Conservation (phyloP, 2,888 invertebrate genomes). For the Tenthredo amoena region DNA sequence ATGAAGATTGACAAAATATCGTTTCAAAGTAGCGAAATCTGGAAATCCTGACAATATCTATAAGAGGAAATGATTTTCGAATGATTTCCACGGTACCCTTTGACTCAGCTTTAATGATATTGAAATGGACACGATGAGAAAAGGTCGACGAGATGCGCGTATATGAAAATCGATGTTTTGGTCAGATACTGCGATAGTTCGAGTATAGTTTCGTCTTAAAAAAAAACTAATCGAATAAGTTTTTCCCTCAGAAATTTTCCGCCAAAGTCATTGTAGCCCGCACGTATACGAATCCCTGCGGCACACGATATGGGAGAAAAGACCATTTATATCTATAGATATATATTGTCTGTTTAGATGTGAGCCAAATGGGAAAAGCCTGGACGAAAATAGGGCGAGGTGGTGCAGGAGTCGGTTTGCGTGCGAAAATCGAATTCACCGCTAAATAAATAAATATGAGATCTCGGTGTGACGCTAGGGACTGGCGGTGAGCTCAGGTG, state of each 20-base stretch:
- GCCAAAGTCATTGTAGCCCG: neutral
- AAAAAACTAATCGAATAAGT: slow-evolving; percentile 10
- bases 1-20: neutral
- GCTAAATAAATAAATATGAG: slow-evolving; percentile 42
- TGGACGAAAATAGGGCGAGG: neutral
- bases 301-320: neutral
- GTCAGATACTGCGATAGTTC: neutral
- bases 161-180: neutral
- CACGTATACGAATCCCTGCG: neutral
- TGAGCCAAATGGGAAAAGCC: neutral
- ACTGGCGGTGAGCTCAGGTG: slow-evolving; percentile 31
- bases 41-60: neutral
- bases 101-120: neutral
- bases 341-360: neutral
- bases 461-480: slow-evolving; percentile 14
- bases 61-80: neutral
- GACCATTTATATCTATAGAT: neutral
- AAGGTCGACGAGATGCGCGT: neutral
- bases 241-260: slow-evolving; percentile 1
- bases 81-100: neutral
- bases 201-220: neutral
- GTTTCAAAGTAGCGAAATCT: neutral
- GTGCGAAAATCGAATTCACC: slow-evolving; percentile 21
- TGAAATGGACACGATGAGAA: neutral
- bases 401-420: neutral